These are phyloP conservation scores for Eristalinus sepulchralis DNA, from an alignment of 2,888 invertebrate genomes.

Conservation along the genomic window DNA sequence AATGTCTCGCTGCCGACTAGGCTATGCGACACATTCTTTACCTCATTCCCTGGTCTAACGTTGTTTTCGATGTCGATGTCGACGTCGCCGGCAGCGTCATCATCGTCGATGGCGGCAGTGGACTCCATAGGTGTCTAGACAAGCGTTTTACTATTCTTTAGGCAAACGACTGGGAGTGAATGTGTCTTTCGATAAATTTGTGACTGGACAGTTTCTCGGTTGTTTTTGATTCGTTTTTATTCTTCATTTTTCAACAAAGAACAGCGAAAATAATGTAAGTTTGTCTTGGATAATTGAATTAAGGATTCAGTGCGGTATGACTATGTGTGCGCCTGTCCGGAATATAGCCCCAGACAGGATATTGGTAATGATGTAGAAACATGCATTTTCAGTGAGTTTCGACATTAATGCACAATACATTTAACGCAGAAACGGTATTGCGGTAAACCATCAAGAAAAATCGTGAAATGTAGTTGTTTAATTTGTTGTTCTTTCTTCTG, in stretches of 20 bases:
- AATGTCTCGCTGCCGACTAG: constrained; percentile 28
- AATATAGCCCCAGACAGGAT: neutral
- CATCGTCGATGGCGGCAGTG: constrained; percentile 21
- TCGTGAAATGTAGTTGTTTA: too few species aligned
- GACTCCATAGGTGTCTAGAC: constrained; percentile 62
- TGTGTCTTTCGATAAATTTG: constrained; percentile 10
- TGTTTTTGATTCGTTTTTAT: neutral
- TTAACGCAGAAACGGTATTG: neutral
- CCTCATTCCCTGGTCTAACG: neutral
- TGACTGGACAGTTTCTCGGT: neutral
- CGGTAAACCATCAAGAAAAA: too few species aligned
- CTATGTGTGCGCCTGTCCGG: neutral
- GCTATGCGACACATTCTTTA: constrained; percentile 52
- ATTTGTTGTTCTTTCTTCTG: too few species aligned
- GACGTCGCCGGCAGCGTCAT: constrained; percentile 11
- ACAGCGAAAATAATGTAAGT: constrained; percentile 21
- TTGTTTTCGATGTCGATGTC: neutral
- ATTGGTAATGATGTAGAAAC: neutral
- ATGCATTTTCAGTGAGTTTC: neutral
- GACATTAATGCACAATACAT: neutral
- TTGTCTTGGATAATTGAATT: constrained; percentile 23
- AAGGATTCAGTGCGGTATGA: neutral
- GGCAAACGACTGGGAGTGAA: constrained; percentile 25
- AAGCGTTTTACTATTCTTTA: constrained; percentile 46
- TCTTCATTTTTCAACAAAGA: neutral